These are phyloP conservation scores for Luidia sarsii DNA, from an alignment of 53 echinoderm and acorn worm species.

Conservation along the genomic window DNA sequence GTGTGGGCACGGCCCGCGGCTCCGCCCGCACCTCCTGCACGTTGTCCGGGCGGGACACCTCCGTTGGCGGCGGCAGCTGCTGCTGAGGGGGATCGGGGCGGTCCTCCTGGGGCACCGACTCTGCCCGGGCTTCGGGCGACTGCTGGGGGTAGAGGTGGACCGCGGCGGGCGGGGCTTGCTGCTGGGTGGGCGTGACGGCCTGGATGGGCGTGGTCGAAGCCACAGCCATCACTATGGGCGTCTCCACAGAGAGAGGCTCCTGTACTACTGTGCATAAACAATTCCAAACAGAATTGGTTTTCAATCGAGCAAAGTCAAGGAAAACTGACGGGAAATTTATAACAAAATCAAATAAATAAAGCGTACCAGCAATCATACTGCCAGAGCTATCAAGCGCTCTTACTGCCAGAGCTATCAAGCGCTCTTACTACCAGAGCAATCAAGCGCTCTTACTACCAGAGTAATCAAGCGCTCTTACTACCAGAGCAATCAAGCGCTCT, in stretches of 20 bases:
- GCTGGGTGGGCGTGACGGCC: slow-evolving; percentile 95
- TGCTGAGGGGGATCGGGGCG: slow-evolving; percentile 25
- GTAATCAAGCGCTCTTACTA: too few relatives aligned
- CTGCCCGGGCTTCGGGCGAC: slow-evolving; percentile 21
- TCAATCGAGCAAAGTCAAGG: too few relatives aligned
- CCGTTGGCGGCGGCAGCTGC: slow-evolving; percentile 27
- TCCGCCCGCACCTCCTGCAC: slow-evolving; percentile 48
- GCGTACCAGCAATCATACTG: too few relatives aligned
- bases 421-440: too few relatives aligned
- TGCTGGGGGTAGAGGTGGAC: slow-evolving; percentile 50
- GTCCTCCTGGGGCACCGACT: slow-evolving; percentile 43
- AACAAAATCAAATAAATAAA: too few relatives aligned
- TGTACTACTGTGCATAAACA: slow-evolving; percentile 15
- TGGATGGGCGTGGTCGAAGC: slow-evolving; percentile 87
- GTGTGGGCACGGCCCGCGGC: slow-evolving; percentile 12
- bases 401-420: too few relatives aligned
- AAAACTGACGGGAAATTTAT: too few relatives aligned
- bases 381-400: too few relatives aligned
- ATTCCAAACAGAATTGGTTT: too few relatives aligned
- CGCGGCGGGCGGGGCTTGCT: slow-evolving; percentile 67
- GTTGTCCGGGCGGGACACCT: slow-evolving; percentile 14
- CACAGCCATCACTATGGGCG: slow-evolving; percentile 56
- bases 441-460: too few relatives aligned
- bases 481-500: too few relatives aligned
- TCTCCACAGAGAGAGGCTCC: slow-evolving; percentile 38